Evolutionary conservation across 1,140 invertebrate genomes (phyloP).

Genomic region (Leptopilina boulardi): DNA sequence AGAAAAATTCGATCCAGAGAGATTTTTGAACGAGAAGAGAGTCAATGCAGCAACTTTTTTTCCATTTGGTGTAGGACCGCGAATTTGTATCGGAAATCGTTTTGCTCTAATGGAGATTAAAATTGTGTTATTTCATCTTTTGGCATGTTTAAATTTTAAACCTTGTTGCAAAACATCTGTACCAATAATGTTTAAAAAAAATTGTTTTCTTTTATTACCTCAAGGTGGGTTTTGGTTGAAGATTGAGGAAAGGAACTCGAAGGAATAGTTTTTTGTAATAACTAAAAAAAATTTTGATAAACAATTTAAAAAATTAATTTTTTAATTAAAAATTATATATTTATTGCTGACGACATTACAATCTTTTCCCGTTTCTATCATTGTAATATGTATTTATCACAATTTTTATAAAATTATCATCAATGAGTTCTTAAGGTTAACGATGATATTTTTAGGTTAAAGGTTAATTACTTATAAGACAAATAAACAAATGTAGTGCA

Average conservation of each 20-base stretch:
- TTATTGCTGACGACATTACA: too few relatives aligned
- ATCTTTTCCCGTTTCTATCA: too few relatives aligned
- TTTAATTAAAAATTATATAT: too few relatives aligned
- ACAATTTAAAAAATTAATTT: too few relatives aligned
- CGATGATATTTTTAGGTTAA: too few relatives aligned
- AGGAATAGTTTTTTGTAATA: too few relatives aligned
- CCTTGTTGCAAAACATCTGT: background rate
- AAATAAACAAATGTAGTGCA: too few relatives aligned
- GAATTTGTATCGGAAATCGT: background rate
- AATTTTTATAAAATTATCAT: too few relatives aligned
- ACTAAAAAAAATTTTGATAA: too few relatives aligned
- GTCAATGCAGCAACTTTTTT: background rate
- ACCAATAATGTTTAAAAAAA: background rate
- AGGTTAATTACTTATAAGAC: too few relatives aligned
- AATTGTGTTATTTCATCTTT: background rate
- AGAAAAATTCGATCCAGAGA: constrained; percentile 63
- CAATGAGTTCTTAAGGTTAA: too few relatives aligned
- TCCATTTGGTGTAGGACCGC: background rate
- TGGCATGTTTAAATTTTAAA: background rate
- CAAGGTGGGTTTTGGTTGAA: constrained; percentile 10
- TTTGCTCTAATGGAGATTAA: background rate
- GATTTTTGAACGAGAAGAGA: background rate
- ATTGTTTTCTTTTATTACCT: background rate
- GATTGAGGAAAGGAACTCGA: background rate
- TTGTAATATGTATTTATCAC: too few relatives aligned